Percentiles rank a stretch among this genome's conserved stretches.
These are phyloP conservation scores for Eulemur rubriventer DNA, from an alignment of 2,797 vertebrate genomes.

Conservation along the genomic window DNA sequence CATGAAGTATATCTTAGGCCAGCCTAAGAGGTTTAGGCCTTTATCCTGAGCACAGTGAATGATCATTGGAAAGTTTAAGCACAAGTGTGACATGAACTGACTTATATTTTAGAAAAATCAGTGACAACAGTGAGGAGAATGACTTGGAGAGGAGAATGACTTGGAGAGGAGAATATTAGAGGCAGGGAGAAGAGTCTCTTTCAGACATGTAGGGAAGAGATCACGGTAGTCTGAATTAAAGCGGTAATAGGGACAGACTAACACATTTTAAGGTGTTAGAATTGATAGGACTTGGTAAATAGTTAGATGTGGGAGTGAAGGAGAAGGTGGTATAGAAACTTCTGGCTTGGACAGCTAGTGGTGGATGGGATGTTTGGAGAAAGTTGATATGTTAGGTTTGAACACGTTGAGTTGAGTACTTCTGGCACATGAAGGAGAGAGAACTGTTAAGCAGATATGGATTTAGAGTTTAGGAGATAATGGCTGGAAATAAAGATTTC, in stretches of 20 bases:
- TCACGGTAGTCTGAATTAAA: background rate
- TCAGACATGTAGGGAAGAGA: background rate
- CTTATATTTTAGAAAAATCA: background rate
- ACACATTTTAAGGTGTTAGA: background rate
- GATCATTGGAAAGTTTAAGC: background rate
- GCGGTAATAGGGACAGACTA: background rate
- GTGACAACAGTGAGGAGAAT: background rate
- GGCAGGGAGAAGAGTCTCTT: background rate
- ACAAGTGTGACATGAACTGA: background rate
- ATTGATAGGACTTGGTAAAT: background rate
- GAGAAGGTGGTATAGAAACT: background rate
- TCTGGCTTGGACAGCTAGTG: background rate
- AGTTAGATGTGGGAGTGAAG: background rate
- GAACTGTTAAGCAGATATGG: background rate
- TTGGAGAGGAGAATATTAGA: background rate
- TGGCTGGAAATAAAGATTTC: conserved; percentile 26
- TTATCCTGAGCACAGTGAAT: background rate
- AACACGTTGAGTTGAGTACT: background rate
- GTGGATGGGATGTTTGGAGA: background rate
- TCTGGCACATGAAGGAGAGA: background rate
- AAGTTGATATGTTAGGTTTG: conserved; percentile 1
- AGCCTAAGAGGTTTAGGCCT: background rate
- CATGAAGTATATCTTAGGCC: background rate
- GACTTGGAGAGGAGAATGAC: background rate
- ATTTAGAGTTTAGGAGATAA: conserved; percentile 4